Conservation (phyloP, 1,140 invertebrate species). For the Rhynchophorus ferrugineus region DNA sequence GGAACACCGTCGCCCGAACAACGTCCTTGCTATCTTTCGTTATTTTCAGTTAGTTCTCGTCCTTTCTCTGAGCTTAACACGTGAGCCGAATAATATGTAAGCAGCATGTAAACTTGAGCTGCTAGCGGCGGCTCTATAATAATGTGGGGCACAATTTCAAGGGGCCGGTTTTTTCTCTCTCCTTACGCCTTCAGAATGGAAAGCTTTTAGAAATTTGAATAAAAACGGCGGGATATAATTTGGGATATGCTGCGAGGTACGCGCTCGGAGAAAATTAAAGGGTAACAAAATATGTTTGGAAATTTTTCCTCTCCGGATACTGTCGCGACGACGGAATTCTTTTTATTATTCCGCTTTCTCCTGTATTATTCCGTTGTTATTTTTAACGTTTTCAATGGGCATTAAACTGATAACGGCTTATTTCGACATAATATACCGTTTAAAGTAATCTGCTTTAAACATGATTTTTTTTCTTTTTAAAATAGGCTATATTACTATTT, state of each 20-base stretch:
- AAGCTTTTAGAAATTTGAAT: constrained; percentile 6
- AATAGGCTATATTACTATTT: no score
- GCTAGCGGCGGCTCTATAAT: constrained; percentile 3
- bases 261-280: background rate
- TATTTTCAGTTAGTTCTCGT: constrained; percentile 12
- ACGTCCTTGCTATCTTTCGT: constrained; percentile 5
- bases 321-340: no score
- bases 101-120: background rate
- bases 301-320: background rate
- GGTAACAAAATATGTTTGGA: background rate
- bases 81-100: constrained; percentile 11
- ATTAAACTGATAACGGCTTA: no score
- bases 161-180: background rate
- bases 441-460: no score
- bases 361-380: no score
- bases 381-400: no score
- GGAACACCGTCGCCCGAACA: constrained; percentile 3
- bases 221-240: constrained; percentile 4
- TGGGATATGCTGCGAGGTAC: background rate
- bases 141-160: constrained; percentile 9
- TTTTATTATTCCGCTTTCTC: no score
- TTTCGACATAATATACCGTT: no score
- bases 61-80: constrained; percentile 1
- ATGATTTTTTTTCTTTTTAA: no score
- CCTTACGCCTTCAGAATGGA: background rate